phyloP scores from a whole-genome alignment of 2,888 invertebrate genomes.

The Lithophane ornitopus region DNA sequence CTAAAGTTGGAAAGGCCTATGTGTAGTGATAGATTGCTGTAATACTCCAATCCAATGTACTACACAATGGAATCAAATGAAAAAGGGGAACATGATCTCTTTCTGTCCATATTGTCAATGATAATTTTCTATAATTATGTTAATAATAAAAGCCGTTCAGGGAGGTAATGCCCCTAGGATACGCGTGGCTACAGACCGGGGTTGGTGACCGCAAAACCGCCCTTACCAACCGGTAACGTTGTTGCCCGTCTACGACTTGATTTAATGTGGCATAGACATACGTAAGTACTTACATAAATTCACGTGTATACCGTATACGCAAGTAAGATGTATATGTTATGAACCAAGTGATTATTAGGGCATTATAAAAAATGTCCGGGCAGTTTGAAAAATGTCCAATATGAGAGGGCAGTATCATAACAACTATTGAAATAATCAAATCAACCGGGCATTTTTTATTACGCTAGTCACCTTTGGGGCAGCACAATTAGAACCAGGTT shows the following conservation, averaged over 20 bases:
- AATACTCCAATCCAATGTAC: background rate
- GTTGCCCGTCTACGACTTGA: slow-evolving; percentile 39
- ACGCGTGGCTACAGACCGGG: slow-evolving; percentile 28
- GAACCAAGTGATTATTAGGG: no score
- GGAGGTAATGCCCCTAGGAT: slow-evolving; percentile 24
- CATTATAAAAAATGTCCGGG: no score
- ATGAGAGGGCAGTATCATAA: no score
- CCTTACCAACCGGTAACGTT: slow-evolving; percentile 26
- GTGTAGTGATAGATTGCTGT: background rate
- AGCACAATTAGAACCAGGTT: no score
- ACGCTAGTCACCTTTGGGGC: no score
- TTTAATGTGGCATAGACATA: slow-evolving; percentile 43
- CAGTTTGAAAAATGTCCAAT: no score
- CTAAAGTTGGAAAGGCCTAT: background rate
- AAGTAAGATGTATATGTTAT: background rate
- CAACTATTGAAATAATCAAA: no score
- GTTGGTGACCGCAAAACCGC: slow-evolving; percentile 48
- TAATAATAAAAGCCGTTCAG: slow-evolving; percentile 25
- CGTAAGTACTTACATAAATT: slow-evolving; percentile 8
- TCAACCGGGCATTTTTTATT: no score
- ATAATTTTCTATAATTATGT: slow-evolving; percentile 34
- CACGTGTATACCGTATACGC: background rate
- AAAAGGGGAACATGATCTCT: background rate
- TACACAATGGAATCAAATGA: background rate
- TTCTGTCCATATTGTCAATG: background rate